phyloP scores from a whole-genome alignment of 2,888 invertebrate species.

The Ophion ellenae region DNA sequence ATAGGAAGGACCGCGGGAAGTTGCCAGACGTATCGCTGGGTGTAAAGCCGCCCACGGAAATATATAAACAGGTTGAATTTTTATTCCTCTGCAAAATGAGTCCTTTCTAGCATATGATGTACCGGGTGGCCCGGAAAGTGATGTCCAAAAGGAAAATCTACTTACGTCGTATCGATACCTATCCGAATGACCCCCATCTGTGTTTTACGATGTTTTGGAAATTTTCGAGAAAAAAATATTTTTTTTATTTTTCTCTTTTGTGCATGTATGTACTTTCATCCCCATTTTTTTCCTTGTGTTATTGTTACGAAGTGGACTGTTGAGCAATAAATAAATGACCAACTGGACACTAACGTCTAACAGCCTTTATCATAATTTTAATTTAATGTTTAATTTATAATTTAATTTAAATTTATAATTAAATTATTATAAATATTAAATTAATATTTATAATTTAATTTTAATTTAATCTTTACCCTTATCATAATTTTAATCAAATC shows the following conservation, averaged over 20 bases:
- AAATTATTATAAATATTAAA: no score
- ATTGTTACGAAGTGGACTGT: no score
- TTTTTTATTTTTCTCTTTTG: background rate
- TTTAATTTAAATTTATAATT: no score
- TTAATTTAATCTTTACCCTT: no score
- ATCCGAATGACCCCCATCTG: no score
- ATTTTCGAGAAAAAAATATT: background rate
- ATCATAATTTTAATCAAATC: no score
- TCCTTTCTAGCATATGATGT: background rate
- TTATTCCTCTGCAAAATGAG: background rate
- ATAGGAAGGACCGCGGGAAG: background rate
- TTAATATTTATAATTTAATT: no score
- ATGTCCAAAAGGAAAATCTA: no score
- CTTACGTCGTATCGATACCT: no score
- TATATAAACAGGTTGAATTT: constrained; percentile 20
- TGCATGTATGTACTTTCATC: background rate
- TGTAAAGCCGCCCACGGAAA: background rate
- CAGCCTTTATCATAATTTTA: no score
- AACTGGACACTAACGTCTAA: background rate
- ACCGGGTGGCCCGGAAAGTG: background rate
- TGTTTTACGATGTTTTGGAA: background rate
- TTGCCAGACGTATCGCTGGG: background rate
- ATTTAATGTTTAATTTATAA: no score
- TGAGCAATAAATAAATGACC: background rate
- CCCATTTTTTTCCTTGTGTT: no score